Conservation (phyloP, 2,113 vertebrate genomes). For the Macroglossus sobrinus region DNA sequence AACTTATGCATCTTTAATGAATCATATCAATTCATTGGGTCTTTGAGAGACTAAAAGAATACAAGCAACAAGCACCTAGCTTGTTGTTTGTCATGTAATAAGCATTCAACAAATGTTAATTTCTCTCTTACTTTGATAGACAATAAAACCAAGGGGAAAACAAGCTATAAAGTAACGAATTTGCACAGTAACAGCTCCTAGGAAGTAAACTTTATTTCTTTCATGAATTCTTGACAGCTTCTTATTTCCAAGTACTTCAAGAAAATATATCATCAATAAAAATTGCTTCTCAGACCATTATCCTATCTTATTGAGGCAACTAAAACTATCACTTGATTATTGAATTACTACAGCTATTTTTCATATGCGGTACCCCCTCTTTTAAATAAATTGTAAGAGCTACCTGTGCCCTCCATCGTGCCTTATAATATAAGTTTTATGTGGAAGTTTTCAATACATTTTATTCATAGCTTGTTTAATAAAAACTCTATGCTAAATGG, state of each 20-base stretch:
- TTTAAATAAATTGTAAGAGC: neutral
- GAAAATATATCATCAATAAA: constrained; percentile 23
- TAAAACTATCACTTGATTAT: constrained; percentile 18
- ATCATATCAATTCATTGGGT: neutral
- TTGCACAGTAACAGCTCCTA: constrained; percentile 24
- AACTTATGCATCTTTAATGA: neutral
- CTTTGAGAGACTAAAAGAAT: neutral
- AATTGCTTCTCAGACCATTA: constrained; percentile 19
- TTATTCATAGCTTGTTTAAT: neutral
- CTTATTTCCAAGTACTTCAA: constrained; percentile 3
- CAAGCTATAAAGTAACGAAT: neutral
- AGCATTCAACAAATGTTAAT: constrained; percentile 33
- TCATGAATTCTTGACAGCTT: constrained; percentile 47
- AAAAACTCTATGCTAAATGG: neutral
- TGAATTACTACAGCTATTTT: neutral
- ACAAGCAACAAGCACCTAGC: neutral
- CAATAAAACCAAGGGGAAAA: constrained; percentile 30
- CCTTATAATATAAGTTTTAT: neutral
- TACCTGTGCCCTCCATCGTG: neutral
- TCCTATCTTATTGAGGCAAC: neutral
- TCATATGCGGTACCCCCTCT: neutral
- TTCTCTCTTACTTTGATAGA: constrained; percentile 18
- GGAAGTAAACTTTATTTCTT: constrained; percentile 15
- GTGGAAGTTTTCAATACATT: neutral
- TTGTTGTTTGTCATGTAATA: neutral